These are phyloP conservation scores for Cranoglanis bouderius DNA, from an alignment of 2,113 vertebrate species.

Conservation along the genomic window DNA sequence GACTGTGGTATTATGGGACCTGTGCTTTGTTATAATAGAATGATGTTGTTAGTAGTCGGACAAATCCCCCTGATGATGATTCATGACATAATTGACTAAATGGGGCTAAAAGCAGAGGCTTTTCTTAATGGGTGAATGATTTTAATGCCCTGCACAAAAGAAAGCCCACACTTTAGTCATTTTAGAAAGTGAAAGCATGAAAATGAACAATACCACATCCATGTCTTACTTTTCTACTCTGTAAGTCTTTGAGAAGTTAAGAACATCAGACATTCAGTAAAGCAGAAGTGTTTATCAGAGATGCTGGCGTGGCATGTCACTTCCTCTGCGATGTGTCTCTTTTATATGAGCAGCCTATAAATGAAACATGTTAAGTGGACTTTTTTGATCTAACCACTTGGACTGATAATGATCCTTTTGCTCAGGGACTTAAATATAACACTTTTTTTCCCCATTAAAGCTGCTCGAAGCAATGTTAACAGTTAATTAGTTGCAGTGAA, in stretches of 20 bases:
- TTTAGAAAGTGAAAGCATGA: background rate
- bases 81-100: conserved; percentile 53
- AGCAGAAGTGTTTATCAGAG: background rate
- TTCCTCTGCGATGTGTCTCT: background rate
- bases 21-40: conserved; percentile 43
- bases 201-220: background rate
- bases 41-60: conserved; percentile 34
- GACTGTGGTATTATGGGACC: conserved; percentile 44
- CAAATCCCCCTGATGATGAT: conserved; percentile 41
- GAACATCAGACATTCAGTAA: background rate
- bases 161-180: background rate
- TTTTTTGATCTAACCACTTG: background rate
- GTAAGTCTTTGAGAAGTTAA: background rate
- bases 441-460: background rate
- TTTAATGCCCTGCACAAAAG: conserved; percentile 14
- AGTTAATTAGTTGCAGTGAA: background rate
- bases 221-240: background rate
- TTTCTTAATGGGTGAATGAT: conserved; percentile 9
- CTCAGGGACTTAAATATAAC: background rate
- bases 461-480: background rate
- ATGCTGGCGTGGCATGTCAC: background rate
- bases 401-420: background rate
- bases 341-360: background rate
- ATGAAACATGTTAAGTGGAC: background rate
- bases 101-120: conserved; percentile 33